Evolutionary conservation across 2,797 vertebrate species (phyloP), one percentile per base, ranked within the genome.

Genomic region (Lophotriccus pileatus): DNA sequence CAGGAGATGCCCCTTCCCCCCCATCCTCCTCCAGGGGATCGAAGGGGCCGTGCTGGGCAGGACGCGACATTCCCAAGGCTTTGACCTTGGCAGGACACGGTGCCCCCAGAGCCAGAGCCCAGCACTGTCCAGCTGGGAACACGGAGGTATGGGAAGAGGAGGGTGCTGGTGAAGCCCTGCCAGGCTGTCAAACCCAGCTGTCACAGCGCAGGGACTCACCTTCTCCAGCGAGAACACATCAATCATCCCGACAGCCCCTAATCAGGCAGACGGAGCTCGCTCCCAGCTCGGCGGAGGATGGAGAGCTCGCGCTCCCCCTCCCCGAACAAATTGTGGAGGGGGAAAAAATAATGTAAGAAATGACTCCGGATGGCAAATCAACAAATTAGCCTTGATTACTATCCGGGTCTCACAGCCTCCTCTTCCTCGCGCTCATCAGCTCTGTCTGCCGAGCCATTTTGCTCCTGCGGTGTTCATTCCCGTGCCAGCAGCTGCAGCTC

Each of bases 211-310:
- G 95, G 96, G 80, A 84, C 93, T 90, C 95, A 90, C 91, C 94
- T 94, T 89, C 93, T 90, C 86, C 39, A 4, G 90, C 52, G 44
- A 55, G 95, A 96, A 12, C 87, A 19, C 96, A 97, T 97, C 97
- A 50, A 92, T 97, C 97, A 96, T 30, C 91, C 80, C 6, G 63
- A 94, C 96, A 97, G 96, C 92, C 67, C 89, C 81, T 94, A 58
- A 96, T 93, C 97, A 96, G 97, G 96, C 95, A 96, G 92, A 93
- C 96, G 92, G 89, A 91, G 95, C 89, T 70, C 32, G 93, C 85
- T 53, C 91, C 34, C 30, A 10, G 22, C 68, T 69, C 58, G 15
- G 84, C 69, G 8, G 90, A 92, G 92, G 91, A 90, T 76, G 82
- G 85, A 87, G 85, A 91, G 96, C 87, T 80, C 70, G 0, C 0